Conservation (phyloP, 92 coral and sea anemone genomes). For the Zoanthus gigantus region DNA sequence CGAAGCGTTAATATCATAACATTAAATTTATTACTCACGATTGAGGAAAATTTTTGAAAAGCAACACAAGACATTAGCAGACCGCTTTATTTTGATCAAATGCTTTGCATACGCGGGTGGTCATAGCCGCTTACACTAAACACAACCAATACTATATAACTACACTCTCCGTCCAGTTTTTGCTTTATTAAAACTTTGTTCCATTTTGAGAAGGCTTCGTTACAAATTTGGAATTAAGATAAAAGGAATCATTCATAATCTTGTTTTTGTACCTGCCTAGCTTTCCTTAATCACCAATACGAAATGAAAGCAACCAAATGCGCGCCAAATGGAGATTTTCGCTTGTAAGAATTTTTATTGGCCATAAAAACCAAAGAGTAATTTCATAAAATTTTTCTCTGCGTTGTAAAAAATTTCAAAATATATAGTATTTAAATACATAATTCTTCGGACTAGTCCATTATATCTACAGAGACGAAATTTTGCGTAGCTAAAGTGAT, state of each 20-base stretch:
- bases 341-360: slow-evolving; percentile 59
- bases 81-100: slow-evolving; percentile 49
- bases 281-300: slow-evolving; percentile 10
- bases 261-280: neutral
- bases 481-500: slow-evolving; percentile 66
- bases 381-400: slow-evolving; percentile 89
- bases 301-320: slow-evolving; percentile 21
- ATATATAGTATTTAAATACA: slow-evolving; percentile 86
- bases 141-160: slow-evolving; percentile 51
- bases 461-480: slow-evolving; percentile 64
- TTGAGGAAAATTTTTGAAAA: slow-evolving; percentile 31
- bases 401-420: slow-evolving; percentile 91
- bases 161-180: slow-evolving; percentile 51
- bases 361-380: slow-evolving; percentile 71
- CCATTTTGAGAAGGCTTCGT: slow-evolving; percentile 85
- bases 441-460: slow-evolving; percentile 65
- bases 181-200: slow-evolving; percentile 90
- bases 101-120: slow-evolving; percentile 65
- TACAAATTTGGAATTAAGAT: slow-evolving; percentile 83
- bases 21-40: slow-evolving; percentile 5
- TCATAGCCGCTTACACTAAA: slow-evolving; percentile 18
- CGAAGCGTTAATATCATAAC: slow-evolving; percentile 15
- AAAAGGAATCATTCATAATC: slow-evolving; percentile 53
- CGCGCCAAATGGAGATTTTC: slow-evolving; percentile 36
- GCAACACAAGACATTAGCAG: slow-evolving; percentile 30